Conservation (phyloP, 2,797 vertebrate species). For the Schizopygopsis malacanthus region DNA sequence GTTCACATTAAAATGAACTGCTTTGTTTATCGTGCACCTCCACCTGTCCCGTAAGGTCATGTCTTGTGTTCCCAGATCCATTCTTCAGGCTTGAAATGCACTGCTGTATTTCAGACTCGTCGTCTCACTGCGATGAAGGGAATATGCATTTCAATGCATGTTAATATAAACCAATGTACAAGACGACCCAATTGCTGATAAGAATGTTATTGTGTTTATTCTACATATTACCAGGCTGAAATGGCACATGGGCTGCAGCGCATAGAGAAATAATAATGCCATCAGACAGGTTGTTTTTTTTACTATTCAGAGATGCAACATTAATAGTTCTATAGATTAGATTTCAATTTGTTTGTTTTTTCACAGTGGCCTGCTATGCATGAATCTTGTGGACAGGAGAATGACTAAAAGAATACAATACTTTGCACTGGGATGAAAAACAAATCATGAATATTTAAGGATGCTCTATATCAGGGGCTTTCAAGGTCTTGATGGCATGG, state of each 20-base stretch:
- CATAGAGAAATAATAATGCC: conserved; percentile 36
- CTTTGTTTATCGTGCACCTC: conserved; percentile 19
- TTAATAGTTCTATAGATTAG: conserved; percentile 50
- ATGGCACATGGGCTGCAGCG: neutral
- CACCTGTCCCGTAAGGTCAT: conserved; percentile 26
- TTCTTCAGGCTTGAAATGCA: conserved; percentile 37
- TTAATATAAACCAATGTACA: conserved; percentile 40
- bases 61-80: conserved; percentile 34
- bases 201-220: conserved; percentile 41
- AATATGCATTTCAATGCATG: conserved; percentile 50
- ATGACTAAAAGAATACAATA: conserved; percentile 33
- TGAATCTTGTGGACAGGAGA: conserved; percentile 28
- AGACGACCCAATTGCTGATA: conserved; percentile 32
- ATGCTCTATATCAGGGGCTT: neutral
- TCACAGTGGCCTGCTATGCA: conserved; percentile 23
- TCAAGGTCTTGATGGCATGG: neutral
- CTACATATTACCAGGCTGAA: conserved; percentile 26
- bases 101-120: conserved; percentile 64
- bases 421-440: conserved; percentile 3
- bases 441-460: conserved; percentile 13
- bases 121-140: conserved; percentile 39
- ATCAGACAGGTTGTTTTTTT: conserved; percentile 30
- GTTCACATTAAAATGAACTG: conserved; percentile 6
- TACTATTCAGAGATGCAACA: conserved; percentile 2
- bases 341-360: conserved; percentile 45